These are phyloP conservation scores for Ceratina calcarata DNA, from an alignment of 1,140 invertebrate species.

Conservation along the genomic window DNA sequence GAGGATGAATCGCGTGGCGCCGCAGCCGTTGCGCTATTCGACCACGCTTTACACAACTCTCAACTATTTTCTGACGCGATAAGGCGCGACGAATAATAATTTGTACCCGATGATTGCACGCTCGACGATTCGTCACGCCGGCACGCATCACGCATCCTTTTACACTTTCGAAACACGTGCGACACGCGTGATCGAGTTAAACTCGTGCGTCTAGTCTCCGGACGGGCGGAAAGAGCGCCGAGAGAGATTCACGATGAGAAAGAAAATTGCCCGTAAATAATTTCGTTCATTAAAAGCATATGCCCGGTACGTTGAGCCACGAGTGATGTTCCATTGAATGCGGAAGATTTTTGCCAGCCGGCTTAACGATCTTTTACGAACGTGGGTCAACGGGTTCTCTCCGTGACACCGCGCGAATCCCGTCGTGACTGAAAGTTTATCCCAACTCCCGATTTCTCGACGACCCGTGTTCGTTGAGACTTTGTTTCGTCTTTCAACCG, in stretches of 20 bases:
- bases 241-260: neutral
- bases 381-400: neutral
- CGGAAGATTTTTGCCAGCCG: neutral
- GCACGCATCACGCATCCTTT: constrained; percentile 21
- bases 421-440: neutral
- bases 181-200: constrained; percentile 30
- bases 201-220: neutral
- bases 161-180: constrained; percentile 4
- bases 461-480: too few relatives aligned
- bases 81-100: constrained; percentile 29
- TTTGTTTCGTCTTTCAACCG: too few relatives aligned
- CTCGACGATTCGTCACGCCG: neutral
- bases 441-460: too few relatives aligned
- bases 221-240: neutral
- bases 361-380: neutral
- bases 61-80: neutral
- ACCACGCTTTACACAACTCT: neutral
- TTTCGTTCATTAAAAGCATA: neutral
- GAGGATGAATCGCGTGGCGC: neutral
- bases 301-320: neutral
- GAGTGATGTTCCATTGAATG: neutral
- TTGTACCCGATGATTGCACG: neutral
- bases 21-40: neutral
- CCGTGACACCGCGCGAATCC: neutral
- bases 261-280: neutral